A percentile compares a stretch with the other conserved stretches of the same genome.
Conservation (phyloP, 2,888 invertebrate species). For the Sepiola atlantica region DNA sequence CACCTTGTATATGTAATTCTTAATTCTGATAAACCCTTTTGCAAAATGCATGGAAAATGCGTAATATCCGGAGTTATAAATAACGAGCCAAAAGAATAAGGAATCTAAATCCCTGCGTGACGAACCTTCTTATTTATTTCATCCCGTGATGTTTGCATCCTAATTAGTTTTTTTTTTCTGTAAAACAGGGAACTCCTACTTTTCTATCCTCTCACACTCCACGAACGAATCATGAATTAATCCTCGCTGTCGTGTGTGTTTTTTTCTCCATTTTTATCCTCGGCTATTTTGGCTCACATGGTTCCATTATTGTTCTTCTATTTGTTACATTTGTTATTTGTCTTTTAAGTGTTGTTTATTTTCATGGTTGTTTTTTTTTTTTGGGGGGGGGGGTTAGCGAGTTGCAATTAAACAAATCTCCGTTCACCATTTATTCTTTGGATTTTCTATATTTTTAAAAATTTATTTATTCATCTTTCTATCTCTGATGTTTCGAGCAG, state of each 20-base stretch:
- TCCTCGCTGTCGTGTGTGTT: background rate
- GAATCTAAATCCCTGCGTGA: background rate
- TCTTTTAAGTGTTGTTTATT: too few relatives aligned
- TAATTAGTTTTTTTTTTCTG: too few relatives aligned
- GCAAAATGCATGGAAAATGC: background rate
- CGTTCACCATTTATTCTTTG: too few relatives aligned
- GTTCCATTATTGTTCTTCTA: background rate
- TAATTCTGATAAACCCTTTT: too few relatives aligned
- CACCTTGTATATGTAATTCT: too few relatives aligned
- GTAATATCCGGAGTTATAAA: background rate
- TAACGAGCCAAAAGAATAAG: background rate
- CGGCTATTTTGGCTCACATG: background rate
- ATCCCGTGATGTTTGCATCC: background rate
- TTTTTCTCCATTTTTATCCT: background rate
- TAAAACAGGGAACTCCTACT: too few relatives aligned
- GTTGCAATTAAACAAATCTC: too few relatives aligned
- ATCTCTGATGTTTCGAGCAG: too few relatives aligned
- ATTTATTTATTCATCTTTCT: too few relatives aligned
- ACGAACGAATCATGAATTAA: background rate
- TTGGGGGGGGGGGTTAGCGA: too few relatives aligned
- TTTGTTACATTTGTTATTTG: background rate
- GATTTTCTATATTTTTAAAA: too few relatives aligned
- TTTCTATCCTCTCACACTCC: background rate
- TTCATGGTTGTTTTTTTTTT: too few relatives aligned
- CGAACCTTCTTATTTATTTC: background rate